Base-by-base conservation (phyloP, 1,140 invertebrate genomes). In the Reticulitermes speratus region DNA sequence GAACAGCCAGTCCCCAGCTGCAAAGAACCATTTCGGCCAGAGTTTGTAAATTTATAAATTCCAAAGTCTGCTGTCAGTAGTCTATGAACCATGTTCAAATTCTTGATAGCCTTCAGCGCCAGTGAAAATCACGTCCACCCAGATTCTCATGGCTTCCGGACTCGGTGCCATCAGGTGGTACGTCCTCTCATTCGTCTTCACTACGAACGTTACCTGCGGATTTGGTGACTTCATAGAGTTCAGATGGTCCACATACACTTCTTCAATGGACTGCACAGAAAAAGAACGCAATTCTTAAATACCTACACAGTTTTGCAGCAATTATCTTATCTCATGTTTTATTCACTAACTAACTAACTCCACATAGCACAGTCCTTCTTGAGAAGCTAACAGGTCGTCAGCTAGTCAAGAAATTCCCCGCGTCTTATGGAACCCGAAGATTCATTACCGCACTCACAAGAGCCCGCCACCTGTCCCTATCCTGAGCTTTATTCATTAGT, bases 161-260 rank as follows among this genome's bases (percentile, higher is more conserved):
- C 96, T 97, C 0, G 97, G 97, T 9, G 98, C 97, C 94, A 98
- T 97, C 44, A 99, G 91, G 90, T 97, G 96, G 90, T 97, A 99
- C 75, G 95, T 93, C 83, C 98, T 93, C 87, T 97, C 96, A 87
- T 95, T 94, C 0, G 98, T 99, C 91, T 99, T 99, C n/a, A 99
- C 96, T 89, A 98, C 97, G 90, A 99, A 99, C 2, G 98, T 98
- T 84, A 97, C 93, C 87, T 97, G 95, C 19, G 97, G 96, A 88
- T 96, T 97, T 11, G 97, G 97, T 86, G 97, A 98, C 91, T 97
- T 97, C 0, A 97, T 95, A n/a, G 95, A 95, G 91, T 98, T 96
- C 90, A 97, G 94, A 91, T 99, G 98, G 90, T 99, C 98, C 87
- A 99, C 95, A 90, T 99, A 99, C 45, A 99, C 98, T 92, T 99